These are phyloP conservation scores for Dorcus parallelipipedus DNA, from an alignment of 2,888 invertebrate genomes.

Conservation along the genomic window DNA sequence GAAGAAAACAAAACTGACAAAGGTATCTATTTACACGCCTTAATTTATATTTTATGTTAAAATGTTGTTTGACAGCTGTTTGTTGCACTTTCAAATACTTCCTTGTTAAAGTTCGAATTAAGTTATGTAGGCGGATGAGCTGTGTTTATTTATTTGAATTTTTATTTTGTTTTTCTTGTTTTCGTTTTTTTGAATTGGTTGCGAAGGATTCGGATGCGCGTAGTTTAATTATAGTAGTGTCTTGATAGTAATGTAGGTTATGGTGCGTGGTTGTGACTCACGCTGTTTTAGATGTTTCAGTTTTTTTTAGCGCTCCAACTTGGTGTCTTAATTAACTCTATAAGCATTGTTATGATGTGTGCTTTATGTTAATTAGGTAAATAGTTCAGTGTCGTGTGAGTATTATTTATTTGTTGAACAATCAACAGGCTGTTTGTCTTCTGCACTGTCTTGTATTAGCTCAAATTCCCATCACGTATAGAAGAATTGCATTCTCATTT, in stretches of 20 bases:
- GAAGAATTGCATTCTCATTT: conserved; percentile 6
- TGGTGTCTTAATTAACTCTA: too few species aligned
- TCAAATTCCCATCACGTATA: conserved; percentile 9
- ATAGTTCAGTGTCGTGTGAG: conserved; percentile 8
- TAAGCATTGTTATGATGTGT: neutral
- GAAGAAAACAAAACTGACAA: conserved; percentile 40
- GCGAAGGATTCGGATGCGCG: too few species aligned
- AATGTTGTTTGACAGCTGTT: conserved; percentile 18
- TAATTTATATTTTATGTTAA: conserved; percentile 5
- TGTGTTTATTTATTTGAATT: conserved; percentile 1
- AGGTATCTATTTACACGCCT: conserved; percentile 29
- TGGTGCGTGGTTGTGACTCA: neutral
- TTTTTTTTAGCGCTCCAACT: conserved; percentile 4
- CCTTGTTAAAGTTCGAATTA: neutral
- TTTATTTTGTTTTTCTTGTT: conserved; percentile 4
- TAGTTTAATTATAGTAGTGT: neutral
- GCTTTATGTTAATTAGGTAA: neutral
- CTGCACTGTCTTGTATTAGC: too few species aligned
- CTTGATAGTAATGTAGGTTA: neutral
- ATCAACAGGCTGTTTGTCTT: conserved; percentile 16
- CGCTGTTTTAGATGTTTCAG: conserved; percentile 1
- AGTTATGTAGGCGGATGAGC: conserved; percentile 9
- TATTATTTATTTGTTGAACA: conserved; percentile 6
- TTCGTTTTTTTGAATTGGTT: neutral
- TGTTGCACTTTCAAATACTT: conserved; percentile 6